phyloP scores from a whole-genome alignment of 2,113 vertebrate genomes.

The Gymnogyps californianus region DNA sequence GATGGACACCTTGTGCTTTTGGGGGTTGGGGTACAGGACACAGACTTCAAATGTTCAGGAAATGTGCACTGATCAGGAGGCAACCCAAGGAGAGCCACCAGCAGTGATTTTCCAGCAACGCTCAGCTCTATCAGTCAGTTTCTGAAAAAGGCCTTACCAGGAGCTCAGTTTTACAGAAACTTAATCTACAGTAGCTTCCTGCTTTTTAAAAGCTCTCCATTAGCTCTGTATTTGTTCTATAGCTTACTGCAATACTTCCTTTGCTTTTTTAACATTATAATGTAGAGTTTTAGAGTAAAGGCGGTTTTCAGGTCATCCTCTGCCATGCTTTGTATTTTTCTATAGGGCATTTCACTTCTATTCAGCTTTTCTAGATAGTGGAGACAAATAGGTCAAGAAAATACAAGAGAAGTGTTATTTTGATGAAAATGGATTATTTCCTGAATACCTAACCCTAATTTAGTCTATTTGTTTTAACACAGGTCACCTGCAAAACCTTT shows the following conservation, averaged over 20 bases:
- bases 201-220: neutral
- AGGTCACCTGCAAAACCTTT: neutral
- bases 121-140: neutral
- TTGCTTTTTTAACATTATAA: neutral
- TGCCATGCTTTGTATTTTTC: neutral
- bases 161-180: neutral
- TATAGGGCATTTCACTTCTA: neutral
- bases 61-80: neutral
- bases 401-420: neutral
- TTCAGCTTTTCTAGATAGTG: neutral
- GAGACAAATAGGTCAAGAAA: neutral
- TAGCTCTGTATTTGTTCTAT: neutral
- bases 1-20: neutral
- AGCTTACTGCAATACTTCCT: neutral
- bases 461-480: neutral
- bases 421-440: neutral
- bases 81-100: neutral
- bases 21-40: accelerated
- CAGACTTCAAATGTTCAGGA: neutral
- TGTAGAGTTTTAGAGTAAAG: neutral
- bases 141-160: neutral
- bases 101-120: neutral
- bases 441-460: neutral
- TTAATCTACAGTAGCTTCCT: neutral
- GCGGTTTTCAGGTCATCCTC: neutral